Conservation (phyloP, 2,113 vertebrate genomes). For the Sphaerodactylus townsendi region DNA sequence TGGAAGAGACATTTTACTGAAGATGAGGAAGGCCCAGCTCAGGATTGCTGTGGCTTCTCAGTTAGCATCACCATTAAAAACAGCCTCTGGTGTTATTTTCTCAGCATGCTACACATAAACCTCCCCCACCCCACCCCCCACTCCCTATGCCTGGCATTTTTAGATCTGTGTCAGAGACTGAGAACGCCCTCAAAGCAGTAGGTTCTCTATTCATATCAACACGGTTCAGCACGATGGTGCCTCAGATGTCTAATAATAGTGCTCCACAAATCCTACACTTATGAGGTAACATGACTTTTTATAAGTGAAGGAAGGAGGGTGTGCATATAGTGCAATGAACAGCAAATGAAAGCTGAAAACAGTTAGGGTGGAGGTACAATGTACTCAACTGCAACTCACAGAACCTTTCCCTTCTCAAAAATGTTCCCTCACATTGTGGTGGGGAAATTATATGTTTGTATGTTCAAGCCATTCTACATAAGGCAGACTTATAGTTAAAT, state of each 20-base stretch:
- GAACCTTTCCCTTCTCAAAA: conserved; percentile 13
- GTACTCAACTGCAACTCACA: conserved; percentile 25
- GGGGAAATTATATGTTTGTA: conserved; percentile 31
- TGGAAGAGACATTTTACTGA: too few relatives aligned
- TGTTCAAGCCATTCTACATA: conserved; percentile 17
- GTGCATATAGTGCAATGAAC: conserved; percentile 52
- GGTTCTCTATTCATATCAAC: conserved; percentile 35
- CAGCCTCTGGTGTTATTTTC: conserved; percentile 7
- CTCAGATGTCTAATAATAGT: conserved; percentile 62
- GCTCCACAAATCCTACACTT: conserved; percentile 52
- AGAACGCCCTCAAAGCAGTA: conserved; percentile 45
- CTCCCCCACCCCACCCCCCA: not conserved
- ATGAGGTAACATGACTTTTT: conserved; percentile 68
- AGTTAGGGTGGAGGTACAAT: conserved; percentile 18
- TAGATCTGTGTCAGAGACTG: conserved; percentile 35
- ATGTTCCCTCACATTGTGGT: conserved; percentile 37
- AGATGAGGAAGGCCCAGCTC: not conserved
- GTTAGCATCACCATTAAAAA: conserved; percentile 19
- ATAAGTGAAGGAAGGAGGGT: conserved; percentile 56
- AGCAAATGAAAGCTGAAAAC: conserved; percentile 51
- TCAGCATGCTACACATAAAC: not conserved
- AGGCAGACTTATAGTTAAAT: conserved; percentile 25
- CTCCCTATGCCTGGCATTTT: not conserved
- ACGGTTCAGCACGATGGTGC: conserved; percentile 46
- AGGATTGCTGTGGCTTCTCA: not conserved